Evolutionary conservation across 2,888 invertebrate species (phyloP).

Genomic region (Tipula vernalis): DNA sequence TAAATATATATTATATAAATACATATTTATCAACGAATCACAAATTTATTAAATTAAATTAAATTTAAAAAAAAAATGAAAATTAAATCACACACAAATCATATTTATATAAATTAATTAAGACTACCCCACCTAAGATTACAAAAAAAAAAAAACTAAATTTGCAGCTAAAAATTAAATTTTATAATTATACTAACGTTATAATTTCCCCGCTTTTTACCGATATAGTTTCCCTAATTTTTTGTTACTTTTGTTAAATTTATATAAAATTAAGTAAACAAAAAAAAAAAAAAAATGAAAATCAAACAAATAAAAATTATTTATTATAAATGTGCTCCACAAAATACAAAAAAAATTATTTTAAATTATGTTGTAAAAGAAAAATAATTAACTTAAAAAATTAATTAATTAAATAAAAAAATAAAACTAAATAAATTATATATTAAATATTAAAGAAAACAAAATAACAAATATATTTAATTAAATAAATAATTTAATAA

Average conservation of each 20-base stretch:
- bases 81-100: neutral
- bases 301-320: neutral
- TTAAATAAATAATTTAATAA: neutral
- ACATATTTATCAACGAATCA: neutral
- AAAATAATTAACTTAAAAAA: neutral
- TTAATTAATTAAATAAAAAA: neutral
- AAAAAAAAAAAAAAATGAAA: neutral
- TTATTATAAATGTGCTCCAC: neutral
- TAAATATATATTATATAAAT: neutral
- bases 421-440: neutral
- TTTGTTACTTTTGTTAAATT: neutral
- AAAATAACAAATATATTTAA: neutral
- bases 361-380: neutral
- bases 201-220: neutral
- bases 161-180: neutral
- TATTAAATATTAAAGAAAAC: neutral
- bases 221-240: neutral
- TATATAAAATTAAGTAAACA: neutral
- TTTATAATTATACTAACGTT: neutral
- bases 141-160: neutral
- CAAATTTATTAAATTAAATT: neutral
- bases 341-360: neutral
- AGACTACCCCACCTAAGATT: neutral
- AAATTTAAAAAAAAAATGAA: neutral
- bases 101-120: neutral